Evolutionary conservation across 2,797 vertebrate genomes (phyloP), one percentile per base, ranked within the genome.

Genomic region (Epinephelus awoara): DNA sequence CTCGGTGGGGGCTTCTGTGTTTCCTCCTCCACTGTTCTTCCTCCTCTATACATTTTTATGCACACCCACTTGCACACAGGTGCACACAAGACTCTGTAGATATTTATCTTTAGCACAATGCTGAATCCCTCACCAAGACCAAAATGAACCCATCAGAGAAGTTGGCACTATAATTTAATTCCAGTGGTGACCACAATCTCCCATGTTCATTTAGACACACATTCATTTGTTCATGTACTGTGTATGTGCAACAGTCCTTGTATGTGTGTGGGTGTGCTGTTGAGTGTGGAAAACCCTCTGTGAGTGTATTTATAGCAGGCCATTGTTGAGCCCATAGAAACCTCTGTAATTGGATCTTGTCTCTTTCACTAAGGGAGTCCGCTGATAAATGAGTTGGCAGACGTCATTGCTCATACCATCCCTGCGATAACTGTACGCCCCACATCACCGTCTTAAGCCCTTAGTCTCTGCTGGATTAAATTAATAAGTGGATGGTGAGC

Each of bases 281-380:
- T 72, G 83, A 88, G 72, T 89, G 90, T 91, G 93, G 93, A 95
- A 95, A 95, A 91, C 91, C 93, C 93, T 91, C 80, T 82, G 64
- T 83, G 87, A 70, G 82, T 89, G 66, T 95, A 96, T 96, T 95
- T 95, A 93, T 96, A 95, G 93, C 86, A 40, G 84, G 75, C 89
- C 83, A 95, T 95, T 95, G 94, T 96, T 93, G 88, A 79, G 91
- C 87, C 88, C 91, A 91, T 93, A 92, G 93, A 94, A 92, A 91
- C 93, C 88, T 93, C 89, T 90, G 95, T 93, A 95, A 96, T 89
- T 85, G 80, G 92, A 96, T 93, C 90, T 75, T 75, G 81, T 58
- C 84, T 89, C 72, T 76, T 84, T 93, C 77, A 34, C 83, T 81
- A 47, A 89, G 74, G 82, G 80, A 88, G 85, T 91, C 90, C 64